Conservation (phyloP, 1,140 invertebrate genomes). For the Calycopis cecrops region DNA sequence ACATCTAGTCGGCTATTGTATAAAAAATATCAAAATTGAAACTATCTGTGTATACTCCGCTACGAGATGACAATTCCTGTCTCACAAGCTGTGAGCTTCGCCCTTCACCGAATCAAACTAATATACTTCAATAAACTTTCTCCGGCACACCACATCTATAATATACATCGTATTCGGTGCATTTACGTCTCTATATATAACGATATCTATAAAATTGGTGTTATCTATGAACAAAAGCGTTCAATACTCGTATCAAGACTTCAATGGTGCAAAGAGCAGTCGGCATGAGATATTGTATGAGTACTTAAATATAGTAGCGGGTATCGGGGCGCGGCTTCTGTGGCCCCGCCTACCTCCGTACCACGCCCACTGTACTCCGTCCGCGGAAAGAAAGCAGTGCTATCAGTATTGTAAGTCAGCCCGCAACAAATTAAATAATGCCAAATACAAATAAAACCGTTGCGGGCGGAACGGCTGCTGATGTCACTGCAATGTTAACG, state of each 20-base stretch:
- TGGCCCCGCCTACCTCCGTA: too few relatives aligned
- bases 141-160: not conserved
- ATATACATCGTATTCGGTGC: slow-evolving; percentile 5
- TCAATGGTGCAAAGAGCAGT: not conserved
- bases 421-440: too few relatives aligned
- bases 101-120: slow-evolving; percentile 6
- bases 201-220: slow-evolving; percentile 17
- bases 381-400: too few relatives aligned
- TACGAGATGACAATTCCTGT: slow-evolving; percentile 3
- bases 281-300: too few relatives aligned
- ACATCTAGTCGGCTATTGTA: slow-evolving; percentile 11
- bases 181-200: slow-evolving; percentile 11
- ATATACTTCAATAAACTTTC: not conserved
- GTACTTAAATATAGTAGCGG: too few relatives aligned
- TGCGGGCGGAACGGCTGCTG: too few relatives aligned
- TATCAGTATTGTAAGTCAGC: too few relatives aligned
- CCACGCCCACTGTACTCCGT: too few relatives aligned
- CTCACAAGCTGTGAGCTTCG: not conserved
- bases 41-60: slow-evolving; percentile 9
- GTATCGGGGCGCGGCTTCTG: too few relatives aligned
- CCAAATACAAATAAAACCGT: too few relatives aligned
- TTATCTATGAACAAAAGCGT: slow-evolving; percentile 16
- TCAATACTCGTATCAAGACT: slow-evolving; percentile 15
- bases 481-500: too few relatives aligned
- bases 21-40: slow-evolving; percentile 11